A percentile compares a stretch with the other conserved stretches of the same genome.
phyloP scores from a whole-genome alignment of 1,140 invertebrate genomes.

The Goniozus legneri region DNA sequence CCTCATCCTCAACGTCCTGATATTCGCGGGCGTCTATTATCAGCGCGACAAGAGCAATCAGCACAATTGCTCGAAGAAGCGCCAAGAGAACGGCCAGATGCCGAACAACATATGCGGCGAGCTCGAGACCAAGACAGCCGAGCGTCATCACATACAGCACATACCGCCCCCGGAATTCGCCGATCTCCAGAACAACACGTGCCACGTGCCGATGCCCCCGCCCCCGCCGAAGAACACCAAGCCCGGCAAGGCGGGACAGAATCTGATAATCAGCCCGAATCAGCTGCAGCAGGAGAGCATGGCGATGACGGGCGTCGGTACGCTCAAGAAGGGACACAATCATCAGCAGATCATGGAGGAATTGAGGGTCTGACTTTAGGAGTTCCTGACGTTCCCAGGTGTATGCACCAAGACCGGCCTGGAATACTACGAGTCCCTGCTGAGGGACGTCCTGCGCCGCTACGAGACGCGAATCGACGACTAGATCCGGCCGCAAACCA shows the following conservation, averaged over 20 bases:
- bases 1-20: slow-evolving; percentile 84
- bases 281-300: slow-evolving; percentile 63
- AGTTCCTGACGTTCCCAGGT: slow-evolving; percentile 7
- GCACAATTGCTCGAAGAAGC: slow-evolving; percentile 65
- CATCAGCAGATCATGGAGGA: slow-evolving; percentile 65
- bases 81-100: slow-evolving; percentile 80
- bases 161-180: slow-evolving; percentile 75
- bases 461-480: neutral
- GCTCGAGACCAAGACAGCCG: slow-evolving; percentile 64
- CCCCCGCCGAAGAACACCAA: slow-evolving; percentile 70
- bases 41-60: slow-evolving; percentile 76
- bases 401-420: neutral
- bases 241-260: slow-evolving; percentile 56
- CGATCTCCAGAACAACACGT: slow-evolving; percentile 67
- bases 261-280: slow-evolving; percentile 54
- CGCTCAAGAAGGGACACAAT: slow-evolving; percentile 66
- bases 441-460: too few relatives aligned
- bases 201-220: slow-evolving; percentile 64
- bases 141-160: slow-evolving; percentile 71
- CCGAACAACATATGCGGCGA: slow-evolving; percentile 80
- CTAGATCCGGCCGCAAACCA: neutral
- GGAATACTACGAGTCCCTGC: neutral
- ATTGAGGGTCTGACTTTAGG: slow-evolving; percentile 69
- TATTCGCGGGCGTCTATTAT: slow-evolving; percentile 92
- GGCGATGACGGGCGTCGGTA: slow-evolving; percentile 56